Conservation (phyloP, 2,888 invertebrate genomes). For the Galeruca laticollis region DNA sequence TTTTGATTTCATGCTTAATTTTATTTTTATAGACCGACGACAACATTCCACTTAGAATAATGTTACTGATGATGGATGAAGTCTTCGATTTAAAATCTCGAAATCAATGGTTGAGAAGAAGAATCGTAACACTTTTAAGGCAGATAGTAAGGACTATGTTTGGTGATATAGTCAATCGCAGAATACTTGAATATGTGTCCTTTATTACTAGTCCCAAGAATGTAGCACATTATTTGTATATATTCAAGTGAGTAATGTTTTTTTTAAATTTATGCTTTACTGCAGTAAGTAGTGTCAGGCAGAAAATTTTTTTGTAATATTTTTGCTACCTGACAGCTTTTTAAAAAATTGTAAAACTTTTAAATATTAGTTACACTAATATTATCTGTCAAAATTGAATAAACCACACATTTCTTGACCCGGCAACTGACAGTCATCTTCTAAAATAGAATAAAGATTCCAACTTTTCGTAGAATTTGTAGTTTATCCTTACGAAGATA, state of each 20-base stretch:
- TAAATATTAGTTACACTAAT: too few relatives aligned
- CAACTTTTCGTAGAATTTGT: too few relatives aligned
- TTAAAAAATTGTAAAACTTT: too few relatives aligned
- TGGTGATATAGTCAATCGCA: constrained; percentile 86
- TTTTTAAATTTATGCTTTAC: background rate
- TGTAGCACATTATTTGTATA: constrained; percentile 87
- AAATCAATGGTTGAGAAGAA: constrained; percentile 84
- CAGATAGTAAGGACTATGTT: constrained; percentile 85
- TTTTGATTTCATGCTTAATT: background rate
- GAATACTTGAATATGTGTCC: constrained; percentile 90
- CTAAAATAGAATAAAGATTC: too few relatives aligned
- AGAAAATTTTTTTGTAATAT: background rate
- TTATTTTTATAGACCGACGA: constrained; percentile 69
- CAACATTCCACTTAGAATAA: constrained; percentile 84
- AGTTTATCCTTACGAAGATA: too few relatives aligned
- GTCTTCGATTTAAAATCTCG: constrained; percentile 85
- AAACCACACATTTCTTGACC: too few relatives aligned
- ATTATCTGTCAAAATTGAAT: too few relatives aligned
- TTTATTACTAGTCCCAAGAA: constrained; percentile 88
- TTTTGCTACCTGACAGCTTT: too few relatives aligned
- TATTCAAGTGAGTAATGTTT: constrained; percentile 78
- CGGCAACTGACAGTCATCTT: too few relatives aligned
- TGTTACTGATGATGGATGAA: constrained; percentile 85
- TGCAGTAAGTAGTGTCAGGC: background rate
- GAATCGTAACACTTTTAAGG: constrained; percentile 80